Evolutionary conservation across 2,113 vertebrate species (phyloP).

Genomic region (Nycticryphes semicollaris): DNA sequence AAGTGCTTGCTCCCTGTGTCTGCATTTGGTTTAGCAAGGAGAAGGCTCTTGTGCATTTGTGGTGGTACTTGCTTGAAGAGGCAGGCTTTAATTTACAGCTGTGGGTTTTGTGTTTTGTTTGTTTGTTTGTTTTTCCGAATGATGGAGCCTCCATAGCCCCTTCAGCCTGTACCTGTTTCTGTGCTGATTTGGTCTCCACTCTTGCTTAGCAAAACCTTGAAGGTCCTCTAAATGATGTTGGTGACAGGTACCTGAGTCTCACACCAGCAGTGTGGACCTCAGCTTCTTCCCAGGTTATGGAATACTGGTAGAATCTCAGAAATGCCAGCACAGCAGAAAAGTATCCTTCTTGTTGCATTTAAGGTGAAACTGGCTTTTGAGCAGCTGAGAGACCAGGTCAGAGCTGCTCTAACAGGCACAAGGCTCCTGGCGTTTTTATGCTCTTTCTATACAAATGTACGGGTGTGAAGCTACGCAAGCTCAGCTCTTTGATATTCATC

Average conservation of each 20-base stretch:
- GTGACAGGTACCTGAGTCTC: background rate
- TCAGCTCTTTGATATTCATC: background rate
- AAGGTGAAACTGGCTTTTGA: background rate
- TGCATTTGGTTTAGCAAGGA: background rate
- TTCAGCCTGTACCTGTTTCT: background rate
- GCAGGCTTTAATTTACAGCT: background rate
- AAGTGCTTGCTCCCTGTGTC: background rate
- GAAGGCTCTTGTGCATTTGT: rapidly evolving
- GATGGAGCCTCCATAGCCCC: background rate
- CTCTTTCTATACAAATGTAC: rapidly evolving
- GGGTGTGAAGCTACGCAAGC: background rate
- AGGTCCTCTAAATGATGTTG: background rate
- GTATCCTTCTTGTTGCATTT: background rate
- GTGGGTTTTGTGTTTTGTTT: too few species aligned
- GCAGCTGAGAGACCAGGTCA: background rate
- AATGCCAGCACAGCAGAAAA: background rate
- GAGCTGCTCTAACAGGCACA: background rate
- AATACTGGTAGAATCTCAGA: background rate
- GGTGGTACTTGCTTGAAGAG: background rate
- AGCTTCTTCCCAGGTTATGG: background rate
- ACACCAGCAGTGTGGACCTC: background rate
- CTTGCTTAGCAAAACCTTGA: background rate
- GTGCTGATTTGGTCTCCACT: background rate
- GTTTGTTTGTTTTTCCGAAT: rapidly evolving
- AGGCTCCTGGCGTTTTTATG: background rate